A percentile compares a stretch with the other conserved stretches of the same genome.
Conservation (phyloP, 2,113 vertebrate genomes). For the Myotis davidii region DNA sequence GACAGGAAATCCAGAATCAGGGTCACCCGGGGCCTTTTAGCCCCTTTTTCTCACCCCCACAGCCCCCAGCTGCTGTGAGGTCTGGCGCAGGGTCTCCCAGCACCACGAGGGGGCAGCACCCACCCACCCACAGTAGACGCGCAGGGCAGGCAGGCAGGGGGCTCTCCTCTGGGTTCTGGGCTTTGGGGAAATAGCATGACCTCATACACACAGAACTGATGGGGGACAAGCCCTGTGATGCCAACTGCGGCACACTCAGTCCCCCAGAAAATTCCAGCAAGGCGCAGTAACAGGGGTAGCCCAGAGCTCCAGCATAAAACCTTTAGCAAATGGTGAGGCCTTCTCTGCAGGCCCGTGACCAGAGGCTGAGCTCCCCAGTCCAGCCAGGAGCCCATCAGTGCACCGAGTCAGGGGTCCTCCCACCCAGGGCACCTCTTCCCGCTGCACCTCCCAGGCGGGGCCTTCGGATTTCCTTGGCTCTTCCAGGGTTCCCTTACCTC, state of each 20-base stretch:
- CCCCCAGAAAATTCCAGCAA: background rate
- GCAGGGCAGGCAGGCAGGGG: background rate
- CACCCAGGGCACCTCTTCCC: background rate
- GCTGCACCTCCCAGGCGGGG: background rate
- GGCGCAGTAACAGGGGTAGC: background rate
- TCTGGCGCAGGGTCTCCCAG: background rate
- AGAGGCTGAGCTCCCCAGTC: background rate
- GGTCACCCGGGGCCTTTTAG: background rate
- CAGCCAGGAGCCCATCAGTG: background rate
- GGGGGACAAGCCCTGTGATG: background rate
- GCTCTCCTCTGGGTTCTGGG: background rate
- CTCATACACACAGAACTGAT: background rate
- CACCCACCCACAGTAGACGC: background rate
- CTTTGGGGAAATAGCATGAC: background rate
- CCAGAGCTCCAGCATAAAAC: slow-evolving; percentile 16
- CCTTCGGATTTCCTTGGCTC: background rate
- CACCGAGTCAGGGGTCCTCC: fast-evolving
- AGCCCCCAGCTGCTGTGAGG: background rate
- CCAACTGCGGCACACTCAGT: background rate
- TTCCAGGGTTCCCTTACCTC: background rate
- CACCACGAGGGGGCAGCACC: slow-evolving; percentile 72
- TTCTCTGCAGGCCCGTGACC: background rate
- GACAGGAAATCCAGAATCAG: background rate
- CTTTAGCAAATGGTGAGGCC: background rate
- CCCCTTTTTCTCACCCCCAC: background rate